Evolutionary conservation across 2,113 vertebrate species (phyloP).

Genomic region (Shinisaurus crocodilurus): DNA sequence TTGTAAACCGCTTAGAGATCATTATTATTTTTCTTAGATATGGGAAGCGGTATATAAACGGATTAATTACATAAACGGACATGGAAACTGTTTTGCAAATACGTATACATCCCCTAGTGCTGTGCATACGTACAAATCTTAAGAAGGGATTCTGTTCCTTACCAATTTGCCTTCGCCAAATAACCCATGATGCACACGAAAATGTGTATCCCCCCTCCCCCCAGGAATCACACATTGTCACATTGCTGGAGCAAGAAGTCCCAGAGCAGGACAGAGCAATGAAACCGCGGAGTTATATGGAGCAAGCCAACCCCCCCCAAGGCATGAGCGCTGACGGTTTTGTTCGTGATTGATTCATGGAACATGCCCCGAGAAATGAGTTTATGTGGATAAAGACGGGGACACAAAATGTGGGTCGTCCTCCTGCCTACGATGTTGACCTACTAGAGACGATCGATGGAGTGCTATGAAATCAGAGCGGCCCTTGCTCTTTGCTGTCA

Average conservation of each 20-base stretch:
- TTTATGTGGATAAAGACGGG: constrained; percentile 36
- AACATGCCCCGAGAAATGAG: constrained; percentile 59
- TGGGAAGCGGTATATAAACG: no score
- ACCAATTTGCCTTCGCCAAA: not conserved
- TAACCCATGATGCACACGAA: not conserved
- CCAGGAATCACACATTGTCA: not conserved
- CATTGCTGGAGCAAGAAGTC: constrained; percentile 13
- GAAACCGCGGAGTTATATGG: not conserved
- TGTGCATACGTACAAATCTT: not conserved
- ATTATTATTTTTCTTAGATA: no score
- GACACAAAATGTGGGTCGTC: constrained; percentile 43
- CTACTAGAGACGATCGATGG: not conserved
- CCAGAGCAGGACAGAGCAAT: constrained; percentile 41
- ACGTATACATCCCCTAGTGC: not conserved
- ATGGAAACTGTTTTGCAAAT: not conserved
- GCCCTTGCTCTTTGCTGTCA: not conserved
- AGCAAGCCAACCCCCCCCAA: constrained; percentile 58
- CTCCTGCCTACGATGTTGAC: not conserved
- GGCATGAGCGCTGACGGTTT: constrained; percentile 52
- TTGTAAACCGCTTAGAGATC: not conserved
- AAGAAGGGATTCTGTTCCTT: not conserved
- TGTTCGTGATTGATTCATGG: constrained; percentile 59
- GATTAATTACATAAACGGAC: no score
- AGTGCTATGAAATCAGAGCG: not conserved
- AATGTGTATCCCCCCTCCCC: not conserved